Base-by-base conservation (phyloP, 2,888 invertebrate species). In the Leptinotarsa tumamoca region DNA sequence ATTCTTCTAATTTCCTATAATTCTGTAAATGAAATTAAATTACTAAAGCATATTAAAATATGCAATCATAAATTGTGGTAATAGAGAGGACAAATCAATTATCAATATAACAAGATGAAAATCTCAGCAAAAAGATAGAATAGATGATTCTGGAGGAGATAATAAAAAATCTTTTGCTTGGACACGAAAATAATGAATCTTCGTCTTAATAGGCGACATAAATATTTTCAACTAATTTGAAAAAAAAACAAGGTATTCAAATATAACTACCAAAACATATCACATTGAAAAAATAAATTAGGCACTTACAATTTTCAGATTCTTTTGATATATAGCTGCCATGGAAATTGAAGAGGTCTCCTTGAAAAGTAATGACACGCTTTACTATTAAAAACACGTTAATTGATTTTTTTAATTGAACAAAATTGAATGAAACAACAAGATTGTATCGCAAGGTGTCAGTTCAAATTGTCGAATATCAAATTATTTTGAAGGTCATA, bases 321-420 rank as follows among this genome's bases (percentile, higher is more conserved):
- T 43, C 63, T 63, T 63, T n/a, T 43, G 43, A 43, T 63, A 33
- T 63, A 17, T 63, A 63, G 63, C 63, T 63, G 63, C 63, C 43
- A 63, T 63, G 63, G 33, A 63, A 4, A 14, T 58, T 23, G 33
- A 18, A 63, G 43, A 43, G 15, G 27, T 58, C 14, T 63, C 5
- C 15, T 63, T n/a, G 7, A 43, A n/a, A 17, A 63, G 17, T n/a
- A 33, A 63, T 63, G 33, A 63, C 63, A 63, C 63, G 7, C 4
- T 63, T 43, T 18, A 63, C n/a, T 33, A 63, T 63, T 33, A 63
- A 63, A 43, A 27, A 10, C 7, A 4, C 33, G 3, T 63, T 15
- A 63, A n/a, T 63, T 33, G 15, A 14, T 58, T 58, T 18, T 58
- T 58, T 58, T 43, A 63, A 63, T 63, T 63, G 63, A 43, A 63